These are phyloP conservation scores for Pristionchus entomophagus DNA, from an alignment of 2,888 invertebrate genomes.

Conservation along the genomic window DNA sequence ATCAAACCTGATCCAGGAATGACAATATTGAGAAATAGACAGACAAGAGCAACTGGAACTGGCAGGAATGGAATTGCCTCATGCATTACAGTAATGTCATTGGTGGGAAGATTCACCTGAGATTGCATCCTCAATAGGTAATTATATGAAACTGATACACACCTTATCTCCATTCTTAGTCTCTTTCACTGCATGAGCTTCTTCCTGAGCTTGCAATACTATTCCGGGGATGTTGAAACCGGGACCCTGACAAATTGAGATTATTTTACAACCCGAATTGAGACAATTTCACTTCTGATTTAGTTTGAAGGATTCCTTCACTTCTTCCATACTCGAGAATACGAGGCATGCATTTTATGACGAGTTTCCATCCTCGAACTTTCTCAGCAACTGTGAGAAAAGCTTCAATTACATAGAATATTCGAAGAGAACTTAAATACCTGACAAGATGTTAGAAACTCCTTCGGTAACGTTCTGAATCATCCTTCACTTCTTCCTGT, in stretches of 20 bases:
- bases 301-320: slow-evolving; percentile 73
- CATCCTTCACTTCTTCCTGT: slow-evolving; percentile 48
- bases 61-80: slow-evolving; percentile 94
- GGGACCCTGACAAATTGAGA: not conserved
- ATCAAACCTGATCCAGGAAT: slow-evolving; percentile 85
- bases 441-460: slow-evolving; percentile 62
- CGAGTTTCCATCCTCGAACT: slow-evolving; percentile 69
- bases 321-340: slow-evolving; percentile 74
- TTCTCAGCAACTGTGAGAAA: slow-evolving; percentile 60
- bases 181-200: slow-evolving; percentile 71
- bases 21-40: slow-evolving; percentile 87
- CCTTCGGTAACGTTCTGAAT: slow-evolving; percentile 70
- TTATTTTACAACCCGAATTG: not conserved
- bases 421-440: not conserved
- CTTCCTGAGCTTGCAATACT: slow-evolving; percentile 73
- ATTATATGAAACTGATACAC: not conserved
- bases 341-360: slow-evolving; percentile 71
- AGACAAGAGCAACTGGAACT: slow-evolving; percentile 88
- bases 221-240: slow-evolving; percentile 73
- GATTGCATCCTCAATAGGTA: not conserved
- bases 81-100: slow-evolving; percentile 85
- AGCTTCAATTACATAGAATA: not conserved
- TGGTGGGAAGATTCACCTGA: slow-evolving; percentile 73
- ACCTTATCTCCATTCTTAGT: slow-evolving; percentile 72
- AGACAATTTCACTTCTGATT: slow-evolving; percentile 22